These are phyloP conservation scores for Platycnemis pennipes DNA, from an alignment of 2,888 invertebrate genomes.

Conservation along the genomic window DNA sequence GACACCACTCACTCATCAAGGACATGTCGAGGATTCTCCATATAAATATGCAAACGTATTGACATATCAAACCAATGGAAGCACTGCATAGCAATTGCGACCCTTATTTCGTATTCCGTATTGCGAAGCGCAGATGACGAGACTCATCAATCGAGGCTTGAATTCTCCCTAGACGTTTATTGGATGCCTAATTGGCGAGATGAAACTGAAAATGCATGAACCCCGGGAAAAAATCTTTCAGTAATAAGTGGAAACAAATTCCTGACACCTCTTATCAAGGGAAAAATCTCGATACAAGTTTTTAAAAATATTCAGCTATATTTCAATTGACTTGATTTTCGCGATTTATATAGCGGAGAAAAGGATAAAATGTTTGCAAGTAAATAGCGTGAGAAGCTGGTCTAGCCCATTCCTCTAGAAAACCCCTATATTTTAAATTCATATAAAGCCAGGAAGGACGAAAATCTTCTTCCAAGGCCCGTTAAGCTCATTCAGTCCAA, in stretches of 20 bases:
- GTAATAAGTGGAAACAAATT: background rate
- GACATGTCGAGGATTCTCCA: too few relatives aligned
- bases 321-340: background rate
- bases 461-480: slow-evolving; percentile 19
- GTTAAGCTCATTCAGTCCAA: slow-evolving; percentile 57
- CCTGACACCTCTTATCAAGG: background rate
- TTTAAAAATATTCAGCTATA: background rate
- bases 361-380: background rate
- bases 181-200: background rate
- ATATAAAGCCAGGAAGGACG: background rate
- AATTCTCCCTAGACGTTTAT: background rate
- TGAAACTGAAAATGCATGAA: background rate
- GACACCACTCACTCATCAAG: too few relatives aligned
- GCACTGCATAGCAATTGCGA: background rate
- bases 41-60: background rate
- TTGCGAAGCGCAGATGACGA: background rate
- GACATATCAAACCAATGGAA: background rate
- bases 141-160: background rate
- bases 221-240: background rate
- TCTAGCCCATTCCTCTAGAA: background rate
- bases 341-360: background rate
- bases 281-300: background rate
- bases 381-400: background rate
- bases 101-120: background rate
- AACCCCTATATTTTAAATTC: background rate